A percentile compares a stretch with the other conserved stretches of the same genome.
Evolutionary conservation across 1,140 invertebrate species (phyloP).

Genomic region (Drosophila obscura): DNA sequence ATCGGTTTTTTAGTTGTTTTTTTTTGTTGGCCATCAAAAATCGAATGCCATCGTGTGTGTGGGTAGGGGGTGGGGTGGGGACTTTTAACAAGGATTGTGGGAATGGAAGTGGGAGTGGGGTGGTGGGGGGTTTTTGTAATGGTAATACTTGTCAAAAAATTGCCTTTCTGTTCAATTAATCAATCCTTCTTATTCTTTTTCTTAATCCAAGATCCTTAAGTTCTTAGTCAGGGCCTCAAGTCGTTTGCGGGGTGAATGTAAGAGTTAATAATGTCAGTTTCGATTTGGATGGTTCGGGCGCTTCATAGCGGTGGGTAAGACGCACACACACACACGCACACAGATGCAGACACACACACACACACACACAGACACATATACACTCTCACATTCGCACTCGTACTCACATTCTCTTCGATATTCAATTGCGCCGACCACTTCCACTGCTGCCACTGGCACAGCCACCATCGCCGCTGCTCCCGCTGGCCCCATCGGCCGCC

Average conservation of each 20-base stretch:
- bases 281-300: conserved; percentile 66
- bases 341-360: conserved; percentile 9
- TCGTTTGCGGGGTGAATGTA: conserved; percentile 77
- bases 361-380: background rate
- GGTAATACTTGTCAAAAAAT: conserved; percentile 65
- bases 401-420: conserved; percentile 4
- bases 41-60: conserved; percentile 51
- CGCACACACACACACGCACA: conserved; percentile 18
- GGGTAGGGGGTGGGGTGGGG: background rate
- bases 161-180: conserved; percentile 32
- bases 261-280: conserved; percentile 80
- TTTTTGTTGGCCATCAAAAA: conserved; percentile 56
- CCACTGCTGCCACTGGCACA: conserved; percentile 61
- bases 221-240: conserved; percentile 9
- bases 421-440: conserved; percentile 65
- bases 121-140: background rate
- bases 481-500: conserved; percentile 74
- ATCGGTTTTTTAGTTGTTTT: conserved; percentile 7
- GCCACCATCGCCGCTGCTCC: conserved; percentile 71
- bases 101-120: no score
- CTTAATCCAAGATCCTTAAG: background rate
- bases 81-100: background rate
- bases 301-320: conserved; percentile 54
- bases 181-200: background rate
- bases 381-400: conserved; percentile 4